A percentile compares a stretch with the other conserved stretches of the same genome.
Evolutionary conservation across 2,113 vertebrate species (phyloP).

Genomic region (Eira barbara): DNA sequence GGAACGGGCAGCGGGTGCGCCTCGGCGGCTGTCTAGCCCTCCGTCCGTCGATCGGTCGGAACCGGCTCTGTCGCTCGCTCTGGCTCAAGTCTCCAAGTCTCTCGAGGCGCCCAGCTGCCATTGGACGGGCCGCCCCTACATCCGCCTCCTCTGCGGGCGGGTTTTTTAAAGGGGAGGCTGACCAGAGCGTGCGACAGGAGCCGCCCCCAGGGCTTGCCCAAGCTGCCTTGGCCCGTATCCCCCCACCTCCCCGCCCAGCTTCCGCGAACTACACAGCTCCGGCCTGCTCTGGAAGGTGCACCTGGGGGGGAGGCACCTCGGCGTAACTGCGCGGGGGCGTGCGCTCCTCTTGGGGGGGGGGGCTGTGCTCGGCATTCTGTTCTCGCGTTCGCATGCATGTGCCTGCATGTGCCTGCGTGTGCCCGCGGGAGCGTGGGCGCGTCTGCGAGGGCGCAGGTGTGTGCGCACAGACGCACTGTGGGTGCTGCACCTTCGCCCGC

Average conservation of each 20-base stretch:
- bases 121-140: slow-evolving; percentile 72
- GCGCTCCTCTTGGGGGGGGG: neutral
- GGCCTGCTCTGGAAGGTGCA: neutral
- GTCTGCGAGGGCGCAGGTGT: slow-evolving; percentile 35
- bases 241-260: neutral
- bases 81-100: slow-evolving; percentile 69
- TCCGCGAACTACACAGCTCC: neutral
- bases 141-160: slow-evolving; percentile 77
- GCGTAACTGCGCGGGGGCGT: neutral
- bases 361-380: neutral
- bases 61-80: slow-evolving; percentile 65
- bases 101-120: slow-evolving; percentile 71
- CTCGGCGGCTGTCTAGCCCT: slow-evolving; percentile 18
- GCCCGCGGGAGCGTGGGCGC: neutral
- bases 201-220: slow-evolving; percentile 68
- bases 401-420: neutral
- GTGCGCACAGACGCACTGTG: neutral
- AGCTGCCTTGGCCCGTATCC: neutral
- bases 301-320: neutral
- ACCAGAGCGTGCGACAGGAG: slow-evolving; percentile 61
- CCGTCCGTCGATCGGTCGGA: slow-evolving; percentile 59
- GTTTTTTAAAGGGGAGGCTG: slow-evolving; percentile 76
- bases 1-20: neutral
- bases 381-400: neutral
- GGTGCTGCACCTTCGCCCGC: neutral